Percentiles rank a stretch among this genome's conserved stretches.
phyloP scores from a whole-genome alignment of 1,140 invertebrate genomes.

The Ceratosolen fusciceps region DNA sequence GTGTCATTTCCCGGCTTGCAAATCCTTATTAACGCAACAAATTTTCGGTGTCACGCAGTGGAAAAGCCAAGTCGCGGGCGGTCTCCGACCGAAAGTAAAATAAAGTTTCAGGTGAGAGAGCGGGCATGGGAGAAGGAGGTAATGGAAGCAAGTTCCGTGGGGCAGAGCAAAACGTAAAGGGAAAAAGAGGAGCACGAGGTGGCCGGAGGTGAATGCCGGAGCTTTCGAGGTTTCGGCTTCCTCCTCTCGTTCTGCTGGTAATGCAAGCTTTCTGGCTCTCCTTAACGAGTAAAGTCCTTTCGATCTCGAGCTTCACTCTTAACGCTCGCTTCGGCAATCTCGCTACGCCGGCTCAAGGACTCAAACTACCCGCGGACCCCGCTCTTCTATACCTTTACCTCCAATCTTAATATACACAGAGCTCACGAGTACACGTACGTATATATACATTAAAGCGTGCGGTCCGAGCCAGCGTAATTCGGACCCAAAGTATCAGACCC shows the following conservation, averaged over 20 bases:
- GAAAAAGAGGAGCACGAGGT: not conserved
- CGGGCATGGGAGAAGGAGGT: not conserved
- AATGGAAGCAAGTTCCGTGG: conserved; percentile 29
- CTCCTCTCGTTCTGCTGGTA: not conserved
- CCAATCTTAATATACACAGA: too few species aligned
- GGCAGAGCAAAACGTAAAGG: too few species aligned
- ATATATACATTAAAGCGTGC: too few species aligned
- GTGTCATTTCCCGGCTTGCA: too few species aligned
- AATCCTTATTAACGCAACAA: too few species aligned
- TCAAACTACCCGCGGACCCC: not conserved
- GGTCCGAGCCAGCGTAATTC: too few species aligned
- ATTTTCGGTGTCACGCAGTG: too few species aligned
- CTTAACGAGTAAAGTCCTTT: conserved; percentile 48
- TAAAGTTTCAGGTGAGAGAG: not conserved
- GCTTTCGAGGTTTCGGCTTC: conserved; percentile 5
- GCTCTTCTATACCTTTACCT: too few species aligned
- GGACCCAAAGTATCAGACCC: too few species aligned
- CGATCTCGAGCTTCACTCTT: conserved; percentile 27
- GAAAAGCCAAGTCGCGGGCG: too few species aligned
- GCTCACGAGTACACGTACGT: too few species aligned
- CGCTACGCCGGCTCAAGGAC: not conserved
- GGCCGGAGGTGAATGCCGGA: not conserved
- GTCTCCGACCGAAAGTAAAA: not conserved
- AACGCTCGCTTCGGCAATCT: not conserved
- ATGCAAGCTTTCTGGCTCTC: conserved; percentile 42